Percentiles rank a stretch among this genome's conserved stretches.
Conservation (phyloP, 2,113 vertebrate genomes). For the Perca schrenkii region DNA sequence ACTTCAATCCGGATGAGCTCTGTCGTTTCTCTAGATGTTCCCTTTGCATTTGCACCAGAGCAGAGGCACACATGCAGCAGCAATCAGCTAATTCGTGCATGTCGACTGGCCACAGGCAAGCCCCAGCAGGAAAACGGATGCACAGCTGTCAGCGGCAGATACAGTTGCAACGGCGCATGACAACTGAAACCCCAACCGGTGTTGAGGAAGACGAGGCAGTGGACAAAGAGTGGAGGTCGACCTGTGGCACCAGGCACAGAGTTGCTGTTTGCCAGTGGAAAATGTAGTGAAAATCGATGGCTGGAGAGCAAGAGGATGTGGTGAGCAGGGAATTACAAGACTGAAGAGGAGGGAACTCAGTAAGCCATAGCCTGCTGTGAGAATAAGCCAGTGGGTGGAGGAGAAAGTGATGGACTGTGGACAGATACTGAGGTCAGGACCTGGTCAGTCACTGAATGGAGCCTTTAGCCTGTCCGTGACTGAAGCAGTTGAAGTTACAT, state of each 20-base stretch:
- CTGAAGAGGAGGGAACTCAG: slow-evolving; percentile 9
- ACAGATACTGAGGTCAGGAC: slow-evolving; percentile 43
- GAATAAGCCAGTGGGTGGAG: slow-evolving; percentile 17
- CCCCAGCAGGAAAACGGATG: slow-evolving; percentile 45
- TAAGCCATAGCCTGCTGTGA: slow-evolving; percentile 5
- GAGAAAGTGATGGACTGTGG: slow-evolving; percentile 35
- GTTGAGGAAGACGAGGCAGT: slow-evolving; percentile 17
- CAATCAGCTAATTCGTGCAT: slow-evolving; percentile 41
- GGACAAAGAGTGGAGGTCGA: slow-evolving; percentile 35
- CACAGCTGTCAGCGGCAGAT: slow-evolving; percentile 62
- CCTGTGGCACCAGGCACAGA: slow-evolving; percentile 56
- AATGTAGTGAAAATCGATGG: slow-evolving; percentile 53
- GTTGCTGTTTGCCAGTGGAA: slow-evolving; percentile 30
- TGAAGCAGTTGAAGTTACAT: slow-evolving; percentile 25
- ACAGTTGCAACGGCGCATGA: slow-evolving; percentile 47
- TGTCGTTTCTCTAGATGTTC: slow-evolving; percentile 20
- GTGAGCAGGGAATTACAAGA: slow-evolving; percentile 51
- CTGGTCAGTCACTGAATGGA: slow-evolving; percentile 45
- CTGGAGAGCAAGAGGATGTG: slow-evolving; percentile 52
- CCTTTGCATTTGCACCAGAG: slow-evolving; percentile 35
- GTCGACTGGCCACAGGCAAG: slow-evolving; percentile 41
- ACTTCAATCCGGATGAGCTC: slow-evolving; percentile 29
- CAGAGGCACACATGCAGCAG: slow-evolving; percentile 16
- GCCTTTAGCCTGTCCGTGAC: slow-evolving; percentile 14
- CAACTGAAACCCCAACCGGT: slow-evolving; percentile 31